Conservation (phyloP, 2,888 invertebrate species). For the Macrosoma leucophasiata region DNA sequence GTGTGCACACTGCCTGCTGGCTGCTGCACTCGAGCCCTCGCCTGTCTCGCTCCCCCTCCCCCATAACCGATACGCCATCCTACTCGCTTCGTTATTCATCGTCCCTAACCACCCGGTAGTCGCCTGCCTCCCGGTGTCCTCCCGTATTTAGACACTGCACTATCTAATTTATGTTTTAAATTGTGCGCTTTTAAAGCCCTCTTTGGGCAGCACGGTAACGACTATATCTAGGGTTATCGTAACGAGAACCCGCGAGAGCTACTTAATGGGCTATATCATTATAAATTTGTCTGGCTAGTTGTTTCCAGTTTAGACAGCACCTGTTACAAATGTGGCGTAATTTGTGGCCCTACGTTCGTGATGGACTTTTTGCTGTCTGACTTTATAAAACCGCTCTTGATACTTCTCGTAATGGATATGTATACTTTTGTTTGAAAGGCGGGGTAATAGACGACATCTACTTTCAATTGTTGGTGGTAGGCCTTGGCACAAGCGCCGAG, state of each 20-base stretch:
- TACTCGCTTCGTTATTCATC: slow-evolving; percentile 65
- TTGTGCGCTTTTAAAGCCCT: slow-evolving; percentile 56
- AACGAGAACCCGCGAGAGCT: slow-evolving; percentile 47
- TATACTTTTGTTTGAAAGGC: slow-evolving; percentile 44
- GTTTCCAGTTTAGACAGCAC: slow-evolving; percentile 35
- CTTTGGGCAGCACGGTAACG: slow-evolving; percentile 48
- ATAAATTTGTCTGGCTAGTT: slow-evolving; percentile 58
- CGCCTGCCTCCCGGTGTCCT: slow-evolving; percentile 59
- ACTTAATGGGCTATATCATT: slow-evolving; percentile 58
- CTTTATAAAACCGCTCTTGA: too few relatives aligned
- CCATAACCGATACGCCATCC: slow-evolving; percentile 47
- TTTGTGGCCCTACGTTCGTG: too few relatives aligned
- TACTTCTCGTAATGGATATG: slow-evolving; percentile 30
- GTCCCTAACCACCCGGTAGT: slow-evolving; percentile 70
- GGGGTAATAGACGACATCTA: slow-evolving; percentile 39
- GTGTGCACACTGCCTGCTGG: slow-evolving; percentile 57
- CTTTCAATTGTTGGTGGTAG: slow-evolving; percentile 60
- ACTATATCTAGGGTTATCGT: slow-evolving; percentile 59
- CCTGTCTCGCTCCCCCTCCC: slow-evolving; percentile 54
- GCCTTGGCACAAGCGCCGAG: slow-evolving; percentile 57
- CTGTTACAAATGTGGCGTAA: slow-evolving; percentile 47
- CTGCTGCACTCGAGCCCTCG: slow-evolving; percentile 43
- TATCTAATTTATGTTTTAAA: slow-evolving; percentile 73
- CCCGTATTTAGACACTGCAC: slow-evolving; percentile 70
- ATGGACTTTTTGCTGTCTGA: too few relatives aligned